Conservation (phyloP, 2,888 invertebrate genomes). For the Bruchidius siliquastri region DNA sequence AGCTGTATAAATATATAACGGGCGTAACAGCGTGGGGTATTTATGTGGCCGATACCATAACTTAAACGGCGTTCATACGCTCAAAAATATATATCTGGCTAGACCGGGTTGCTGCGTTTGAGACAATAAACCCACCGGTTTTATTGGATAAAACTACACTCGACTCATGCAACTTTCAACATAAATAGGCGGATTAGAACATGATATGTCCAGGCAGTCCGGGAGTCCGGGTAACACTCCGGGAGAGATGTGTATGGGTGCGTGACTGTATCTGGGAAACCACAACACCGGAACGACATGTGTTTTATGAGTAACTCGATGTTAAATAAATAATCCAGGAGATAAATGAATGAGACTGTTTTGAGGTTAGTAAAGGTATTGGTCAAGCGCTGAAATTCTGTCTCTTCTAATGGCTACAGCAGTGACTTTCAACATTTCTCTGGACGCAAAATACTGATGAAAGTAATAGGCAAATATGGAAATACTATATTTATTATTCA, state of each 20-base stretch:
- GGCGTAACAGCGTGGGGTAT: constrained; percentile 4
- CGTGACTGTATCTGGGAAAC: background rate
- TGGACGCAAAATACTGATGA: no score
- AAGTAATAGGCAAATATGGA: no score
- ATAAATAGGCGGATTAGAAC: constrained; percentile 32
- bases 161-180: constrained; percentile 33
- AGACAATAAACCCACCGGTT: constrained; percentile 27
- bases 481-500: no score
- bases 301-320: background rate
- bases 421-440: no score
- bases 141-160: constrained; percentile 30
- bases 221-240: background rate
- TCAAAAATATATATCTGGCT: constrained; percentile 20
- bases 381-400: no score
- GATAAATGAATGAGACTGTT: background rate
- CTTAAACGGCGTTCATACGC: constrained; percentile 19
- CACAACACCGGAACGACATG: background rate
- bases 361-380: no score
- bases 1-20: background rate
- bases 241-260: background rate
- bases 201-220: constrained; percentile 21
- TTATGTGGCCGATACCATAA: constrained; percentile 16
- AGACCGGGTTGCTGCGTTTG: constrained; percentile 15
- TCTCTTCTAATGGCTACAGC: no score
- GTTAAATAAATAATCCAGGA: background rate